Evolutionary conservation across 1,140 invertebrate species (phyloP), one percentile per base, ranked within the genome.

Genomic region (Ips nitidus): DNA sequence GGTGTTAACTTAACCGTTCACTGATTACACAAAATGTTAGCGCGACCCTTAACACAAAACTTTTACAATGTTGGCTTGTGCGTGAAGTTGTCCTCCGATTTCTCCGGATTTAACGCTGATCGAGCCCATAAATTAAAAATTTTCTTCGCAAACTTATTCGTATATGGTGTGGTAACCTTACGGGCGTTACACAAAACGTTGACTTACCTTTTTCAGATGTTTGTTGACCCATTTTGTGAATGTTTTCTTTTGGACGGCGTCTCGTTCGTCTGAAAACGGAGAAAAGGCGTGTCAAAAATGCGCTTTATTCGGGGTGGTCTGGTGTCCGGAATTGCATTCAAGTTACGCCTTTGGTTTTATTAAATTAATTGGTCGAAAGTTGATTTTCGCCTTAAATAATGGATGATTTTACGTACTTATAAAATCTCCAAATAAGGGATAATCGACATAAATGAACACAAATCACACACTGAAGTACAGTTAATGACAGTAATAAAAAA

Each of bases 161-260:
- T 63, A 63, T 63, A 63, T 63, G 61, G 61, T 50, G 22, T 50
- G 45, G 38, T 37, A 53, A 66, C 63, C 41, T 43, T 43, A 56
- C n/a, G 52, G 52, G 41, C 50, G 53, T 39, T 56, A 56, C 22
- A 59, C 57, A 59, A 59, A n/a, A 59, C 39, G 38, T 59, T 61
- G 22, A 22, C 73, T 90, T 89, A 98, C 98, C 94, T 99, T 99
- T 85, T 95, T 94, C 77, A 99, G 88, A 86, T 99, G 97, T 89
- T 98, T 99, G 89, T 99, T 99, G 84, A 99, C 95, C 98, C 98
- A 99, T 92, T 99, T 99, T 76, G 97, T 99, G 84, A 99, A 99
- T 74, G 98, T 99, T 86, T 99, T 99, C 89, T 99, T 99, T 85
- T 99, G 98, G 80, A 99, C 98, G 76, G 95, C 95, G 87, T 99